Evolutionary conservation across 1,140 invertebrate species (phyloP).

Genomic region (silkworm (Bombyx mori)): DNA sequence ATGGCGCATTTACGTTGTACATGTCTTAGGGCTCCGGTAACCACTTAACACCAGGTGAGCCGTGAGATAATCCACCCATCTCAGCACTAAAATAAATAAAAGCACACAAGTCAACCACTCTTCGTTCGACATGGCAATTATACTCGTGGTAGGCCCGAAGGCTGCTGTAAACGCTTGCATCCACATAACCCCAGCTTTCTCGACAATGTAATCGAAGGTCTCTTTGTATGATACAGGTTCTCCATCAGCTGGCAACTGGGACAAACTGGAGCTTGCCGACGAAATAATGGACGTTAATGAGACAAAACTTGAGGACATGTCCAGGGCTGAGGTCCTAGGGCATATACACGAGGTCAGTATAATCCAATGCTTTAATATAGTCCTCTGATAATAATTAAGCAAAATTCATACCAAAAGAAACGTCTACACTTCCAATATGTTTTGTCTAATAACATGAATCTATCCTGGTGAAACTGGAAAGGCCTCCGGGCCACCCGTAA

Average conservation of each 20-base stretch:
- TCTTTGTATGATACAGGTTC: slow-evolving; percentile 29
- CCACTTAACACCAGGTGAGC: too few relatives aligned
- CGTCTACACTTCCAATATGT: too few relatives aligned
- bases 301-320: slow-evolving; percentile 88
- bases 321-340: slow-evolving; percentile 90
- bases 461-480: too few relatives aligned
- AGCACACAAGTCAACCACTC: too few relatives aligned
- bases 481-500: too few relatives aligned
- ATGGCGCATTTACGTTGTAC: too few relatives aligned
- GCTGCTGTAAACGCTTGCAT: background rate
- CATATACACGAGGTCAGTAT: slow-evolving; percentile 91
- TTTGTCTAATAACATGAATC: too few relatives aligned
- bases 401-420: too few relatives aligned
- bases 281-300: slow-evolving; percentile 98
- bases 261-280: slow-evolving; percentile 93
- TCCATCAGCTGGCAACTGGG: slow-evolving; percentile 92
- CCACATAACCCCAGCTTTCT: background rate
- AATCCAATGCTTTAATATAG: background rate
- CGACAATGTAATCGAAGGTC: background rate
- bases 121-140: background rate
- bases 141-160: background rate
- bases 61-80: too few relatives aligned
- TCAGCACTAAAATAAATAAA: too few relatives aligned
- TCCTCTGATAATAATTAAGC: too few relatives aligned
- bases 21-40: too few relatives aligned